These are phyloP conservation scores for Drosophila anomalata DNA, from an alignment of 2,888 invertebrate genomes.

Conservation along the genomic window DNA sequence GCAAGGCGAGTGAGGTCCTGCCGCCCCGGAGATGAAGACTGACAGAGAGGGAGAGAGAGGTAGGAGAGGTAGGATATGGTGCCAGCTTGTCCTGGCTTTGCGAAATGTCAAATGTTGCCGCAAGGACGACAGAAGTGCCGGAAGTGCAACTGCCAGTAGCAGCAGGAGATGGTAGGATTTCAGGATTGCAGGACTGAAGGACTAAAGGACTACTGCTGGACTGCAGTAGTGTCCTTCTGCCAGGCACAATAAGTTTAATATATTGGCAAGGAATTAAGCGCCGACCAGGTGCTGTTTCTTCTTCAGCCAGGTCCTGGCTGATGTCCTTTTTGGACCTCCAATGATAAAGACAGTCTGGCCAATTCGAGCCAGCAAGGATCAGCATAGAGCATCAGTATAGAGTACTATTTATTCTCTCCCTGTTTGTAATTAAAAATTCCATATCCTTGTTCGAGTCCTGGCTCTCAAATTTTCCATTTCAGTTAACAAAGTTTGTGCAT, in stretches of 20 bases:
- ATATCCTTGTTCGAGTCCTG: background rate
- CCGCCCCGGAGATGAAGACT: constrained; percentile 17
- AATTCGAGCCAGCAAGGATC: constrained; percentile 14
- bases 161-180: background rate
- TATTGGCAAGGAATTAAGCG: constrained; percentile 35
- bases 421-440: background rate
- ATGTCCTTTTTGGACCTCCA: constrained; percentile 6
- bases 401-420: too few relatives aligned
- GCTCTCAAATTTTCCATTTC: background rate
- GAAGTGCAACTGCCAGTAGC: constrained; percentile 43
- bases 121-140: constrained; percentile 49
- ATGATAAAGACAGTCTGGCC: constrained; percentile 38
- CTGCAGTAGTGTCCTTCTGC: background rate
- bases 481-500: background rate
- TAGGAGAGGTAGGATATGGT: constrained; percentile 39
- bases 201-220: constrained; percentile 3
- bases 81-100: constrained; percentile 46
- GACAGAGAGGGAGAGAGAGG: constrained; percentile 23
- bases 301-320: background rate
- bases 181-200: constrained; percentile 3
- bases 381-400: background rate
- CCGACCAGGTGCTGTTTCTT: constrained; percentile 16
- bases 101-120: constrained; percentile 63
- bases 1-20: background rate
- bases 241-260: constrained; percentile 35